phyloP scores from a whole-genome alignment of 2,888 invertebrate species.

The Cerceris ruficornis region DNA sequence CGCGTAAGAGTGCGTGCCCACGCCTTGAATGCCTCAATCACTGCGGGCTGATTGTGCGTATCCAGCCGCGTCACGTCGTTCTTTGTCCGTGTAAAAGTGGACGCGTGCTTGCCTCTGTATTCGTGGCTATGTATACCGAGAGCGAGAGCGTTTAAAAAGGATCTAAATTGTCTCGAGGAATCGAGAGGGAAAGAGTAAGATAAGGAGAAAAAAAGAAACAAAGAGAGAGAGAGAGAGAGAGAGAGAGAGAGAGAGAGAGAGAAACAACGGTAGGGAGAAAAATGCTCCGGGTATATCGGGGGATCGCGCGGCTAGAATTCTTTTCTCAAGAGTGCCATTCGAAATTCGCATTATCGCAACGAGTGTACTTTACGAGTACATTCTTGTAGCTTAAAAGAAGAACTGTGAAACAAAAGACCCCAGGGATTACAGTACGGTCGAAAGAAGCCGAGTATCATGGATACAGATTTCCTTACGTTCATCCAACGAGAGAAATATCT shows the following conservation, averaged over 20 bases:
- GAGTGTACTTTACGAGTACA: constrained; percentile 41
- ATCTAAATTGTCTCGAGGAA: constrained; percentile 64
- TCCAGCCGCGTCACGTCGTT: constrained; percentile 69
- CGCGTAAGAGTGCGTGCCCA: constrained; percentile 70
- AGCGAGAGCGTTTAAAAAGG: constrained; percentile 62
- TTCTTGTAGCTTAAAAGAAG: constrained; percentile 24
- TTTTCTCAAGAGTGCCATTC: constrained; percentile 45
- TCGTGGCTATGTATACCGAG: constrained; percentile 18
- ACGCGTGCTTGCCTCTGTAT: constrained; percentile 31
- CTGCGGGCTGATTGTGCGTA: constrained; percentile 76
- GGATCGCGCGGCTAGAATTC: constrained; percentile 41
- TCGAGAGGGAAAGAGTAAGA: constrained; percentile 18
- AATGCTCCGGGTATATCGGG: constrained; percentile 32
- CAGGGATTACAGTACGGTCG: background rate
- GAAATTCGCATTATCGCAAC: constrained; percentile 49
- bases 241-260: constrained; percentile 5
- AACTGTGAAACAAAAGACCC: constrained; percentile 31
- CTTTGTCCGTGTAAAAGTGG: constrained; percentile 63
- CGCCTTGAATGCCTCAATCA: constrained; percentile 76
- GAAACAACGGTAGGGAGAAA: constrained; percentile 3
- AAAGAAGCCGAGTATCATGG: constrained; percentile 6
- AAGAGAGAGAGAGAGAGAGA: constrained; percentile 7
- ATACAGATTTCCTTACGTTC: background rate
- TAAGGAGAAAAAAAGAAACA: constrained; percentile 9
- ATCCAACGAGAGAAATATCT: constrained; percentile 2